Conservation (phyloP, 2,888 invertebrate species). For the Euproctis similis region DNA sequence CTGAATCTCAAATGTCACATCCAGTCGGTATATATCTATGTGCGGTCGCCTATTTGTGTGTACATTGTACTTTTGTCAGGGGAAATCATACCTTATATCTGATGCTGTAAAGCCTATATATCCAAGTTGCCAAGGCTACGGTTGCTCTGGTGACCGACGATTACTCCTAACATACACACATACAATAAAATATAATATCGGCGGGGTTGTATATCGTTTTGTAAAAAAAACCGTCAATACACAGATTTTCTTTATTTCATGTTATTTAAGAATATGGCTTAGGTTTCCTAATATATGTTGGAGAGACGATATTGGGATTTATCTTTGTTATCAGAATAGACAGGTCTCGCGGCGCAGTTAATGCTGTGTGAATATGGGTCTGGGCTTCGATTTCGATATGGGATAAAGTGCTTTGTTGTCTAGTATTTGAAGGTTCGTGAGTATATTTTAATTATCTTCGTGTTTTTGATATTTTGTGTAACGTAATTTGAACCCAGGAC, state of each 20-base stretch:
- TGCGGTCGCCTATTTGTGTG: constrained; percentile 50
- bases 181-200: constrained; percentile 18
- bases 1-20: constrained; percentile 10
- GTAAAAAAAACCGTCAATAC: constrained; percentile 12
- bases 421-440: too few relatives aligned
- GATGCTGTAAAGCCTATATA: constrained; percentile 48
- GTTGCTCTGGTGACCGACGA: constrained; percentile 64
- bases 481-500: too few relatives aligned
- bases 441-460: too few relatives aligned
- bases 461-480: too few relatives aligned
- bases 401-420: too few relatives aligned
- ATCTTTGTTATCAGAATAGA: too few relatives aligned
- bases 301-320: too few relatives aligned
- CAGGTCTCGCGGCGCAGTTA: too few relatives aligned
- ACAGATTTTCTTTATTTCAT: constrained; percentile 7
- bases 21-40: constrained; percentile 14
- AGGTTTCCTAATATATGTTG: constrained; percentile 1
- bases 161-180: constrained; percentile 27
- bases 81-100: constrained; percentile 62
- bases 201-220: constrained; percentile 16
- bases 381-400: too few relatives aligned
- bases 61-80: constrained; percentile 57
- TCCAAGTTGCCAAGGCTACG: constrained; percentile 58
- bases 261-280: constrained; percentile 3
- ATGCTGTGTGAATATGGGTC: too few relatives aligned